Evolutionary conservation across 2,797 vertebrate species (phyloP).

Genomic region (Apodemus agrarius): DNA sequence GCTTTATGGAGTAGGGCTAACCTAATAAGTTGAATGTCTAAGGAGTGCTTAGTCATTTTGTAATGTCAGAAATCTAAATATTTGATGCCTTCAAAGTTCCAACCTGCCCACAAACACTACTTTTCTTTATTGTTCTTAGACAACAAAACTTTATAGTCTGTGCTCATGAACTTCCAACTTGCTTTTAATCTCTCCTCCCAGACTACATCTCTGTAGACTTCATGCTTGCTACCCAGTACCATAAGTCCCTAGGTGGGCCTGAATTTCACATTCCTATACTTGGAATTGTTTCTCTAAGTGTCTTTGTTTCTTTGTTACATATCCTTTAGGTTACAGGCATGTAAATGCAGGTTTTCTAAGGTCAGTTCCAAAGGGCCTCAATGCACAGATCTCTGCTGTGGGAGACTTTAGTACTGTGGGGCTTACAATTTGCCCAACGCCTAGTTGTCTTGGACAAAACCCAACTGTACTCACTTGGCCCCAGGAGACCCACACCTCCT

Average conservation of each 20-base stretch:
- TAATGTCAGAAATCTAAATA: slow-evolving; percentile 24
- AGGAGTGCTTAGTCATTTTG: background rate
- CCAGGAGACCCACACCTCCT: background rate
- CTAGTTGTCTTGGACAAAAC: background rate
- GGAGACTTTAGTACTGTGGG: background rate
- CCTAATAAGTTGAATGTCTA: background rate
- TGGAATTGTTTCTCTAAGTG: background rate
- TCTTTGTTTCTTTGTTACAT: slow-evolving; percentile 33
- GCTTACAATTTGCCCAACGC: background rate
- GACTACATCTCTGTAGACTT: background rate
- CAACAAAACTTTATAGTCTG: background rate
- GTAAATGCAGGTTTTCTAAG: background rate
- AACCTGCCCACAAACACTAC: background rate
- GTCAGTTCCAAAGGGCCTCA: background rate
- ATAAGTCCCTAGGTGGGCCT: slow-evolving; percentile 17
- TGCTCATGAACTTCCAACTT: background rate
- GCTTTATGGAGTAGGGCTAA: background rate
- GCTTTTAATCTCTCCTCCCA: background rate
- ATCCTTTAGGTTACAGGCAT: background rate
- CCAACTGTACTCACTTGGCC: background rate
- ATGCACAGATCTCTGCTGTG: background rate
- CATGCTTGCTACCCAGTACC: background rate
- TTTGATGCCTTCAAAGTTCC: background rate
- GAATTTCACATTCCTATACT: slow-evolving; percentile 7
- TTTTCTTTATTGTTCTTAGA: background rate